Percentiles rank a stretch among this genome's conserved stretches.
phyloP scores from a whole-genome alignment of 2,113 vertebrate species.

The Lynx canadensis region DNA sequence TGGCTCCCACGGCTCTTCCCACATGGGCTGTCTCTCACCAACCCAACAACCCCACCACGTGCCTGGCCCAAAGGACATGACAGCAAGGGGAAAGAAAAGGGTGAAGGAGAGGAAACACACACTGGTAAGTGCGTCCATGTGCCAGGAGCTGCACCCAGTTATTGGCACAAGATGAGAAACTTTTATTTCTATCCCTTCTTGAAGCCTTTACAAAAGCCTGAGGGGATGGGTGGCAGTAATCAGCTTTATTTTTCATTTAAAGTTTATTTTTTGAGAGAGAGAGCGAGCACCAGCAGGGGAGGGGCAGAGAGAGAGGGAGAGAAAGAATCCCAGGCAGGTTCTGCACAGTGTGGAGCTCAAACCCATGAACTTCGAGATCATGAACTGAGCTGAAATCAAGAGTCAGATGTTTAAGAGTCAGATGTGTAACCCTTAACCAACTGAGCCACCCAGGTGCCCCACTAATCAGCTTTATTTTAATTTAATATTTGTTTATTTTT shows the following conservation, averaged over 20 bases:
- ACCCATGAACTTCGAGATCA: too few relatives aligned
- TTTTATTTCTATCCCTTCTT: neutral
- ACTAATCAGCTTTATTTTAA: too few relatives aligned
- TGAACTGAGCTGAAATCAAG: too few relatives aligned
- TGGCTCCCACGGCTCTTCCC: neutral
- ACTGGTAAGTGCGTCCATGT: neutral
- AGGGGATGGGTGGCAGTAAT: neutral
- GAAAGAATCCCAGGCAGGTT: too few relatives aligned
- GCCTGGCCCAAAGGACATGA: neutral
- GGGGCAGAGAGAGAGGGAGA: too few relatives aligned
- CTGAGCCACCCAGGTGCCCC: too few relatives aligned
- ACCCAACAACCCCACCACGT: neutral
- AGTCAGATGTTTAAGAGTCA: too few relatives aligned
- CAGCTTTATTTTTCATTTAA: neutral
- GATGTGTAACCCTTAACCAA: too few relatives aligned
- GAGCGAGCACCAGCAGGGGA: too few relatives aligned
- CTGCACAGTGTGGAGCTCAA: too few relatives aligned
- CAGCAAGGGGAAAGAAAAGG: neutral
- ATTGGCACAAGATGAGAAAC: neutral
- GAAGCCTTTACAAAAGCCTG: neutral
- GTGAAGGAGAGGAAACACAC: neutral
- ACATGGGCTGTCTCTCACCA: neutral
- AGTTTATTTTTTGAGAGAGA: too few relatives aligned
- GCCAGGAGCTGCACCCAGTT: neutral
- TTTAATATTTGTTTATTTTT: too few relatives aligned